Evolutionary conservation across 2,797 vertebrate species (phyloP), one percentile per base, ranked within the genome.

Genomic region (Trachops cirrhosus): DNA sequence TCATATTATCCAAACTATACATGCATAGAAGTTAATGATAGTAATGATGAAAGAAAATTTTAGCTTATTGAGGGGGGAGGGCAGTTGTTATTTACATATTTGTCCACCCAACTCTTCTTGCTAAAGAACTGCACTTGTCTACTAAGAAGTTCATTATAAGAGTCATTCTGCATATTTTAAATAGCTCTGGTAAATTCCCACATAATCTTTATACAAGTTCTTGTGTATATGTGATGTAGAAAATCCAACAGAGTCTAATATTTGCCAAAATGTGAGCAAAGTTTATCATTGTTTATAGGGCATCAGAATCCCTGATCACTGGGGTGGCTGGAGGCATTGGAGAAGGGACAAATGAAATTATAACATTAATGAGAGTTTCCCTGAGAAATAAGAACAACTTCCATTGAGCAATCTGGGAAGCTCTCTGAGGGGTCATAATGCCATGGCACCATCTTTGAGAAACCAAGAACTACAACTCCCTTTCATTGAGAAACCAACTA

Each of bases 381-480:
- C 41, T 64, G 57, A 67, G 57, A 84, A 91, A 83, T 50, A 62
- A 95, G 48, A 95, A 74, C 15, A 85, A 46, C n/a, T 89, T 54
- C 48, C 24, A 48, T 1, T 71, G 70, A 91, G 67, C 48, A 84
- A 80, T 22, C 34, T 77, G 67, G 32, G 83, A 85, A 92, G 16
- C 4, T 18, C 4, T 48, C 52, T 46, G 21, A n/a, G 46, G 37
- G 21, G 9, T 54, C 64, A 41, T 62, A n/a, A 62, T 41, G 21
- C 46, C 22, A 22, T 12, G 9, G 19, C 39, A 64, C 10, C 15
- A 75, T 19, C 32, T 57, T 90, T 85, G 10, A 57, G 44, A 90
- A 75, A 44, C 14, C 24, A 89, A 87, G n/a, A 96, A 71, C 18
- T n/a, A 10, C 44, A 96, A 77, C 26, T 59, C n/a, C 10, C 39